A percentile compares a stretch with the other conserved stretches of the same genome.
Conservation (phyloP, 2,797 vertebrate species). For the Coracias cyanogaster region DNA sequence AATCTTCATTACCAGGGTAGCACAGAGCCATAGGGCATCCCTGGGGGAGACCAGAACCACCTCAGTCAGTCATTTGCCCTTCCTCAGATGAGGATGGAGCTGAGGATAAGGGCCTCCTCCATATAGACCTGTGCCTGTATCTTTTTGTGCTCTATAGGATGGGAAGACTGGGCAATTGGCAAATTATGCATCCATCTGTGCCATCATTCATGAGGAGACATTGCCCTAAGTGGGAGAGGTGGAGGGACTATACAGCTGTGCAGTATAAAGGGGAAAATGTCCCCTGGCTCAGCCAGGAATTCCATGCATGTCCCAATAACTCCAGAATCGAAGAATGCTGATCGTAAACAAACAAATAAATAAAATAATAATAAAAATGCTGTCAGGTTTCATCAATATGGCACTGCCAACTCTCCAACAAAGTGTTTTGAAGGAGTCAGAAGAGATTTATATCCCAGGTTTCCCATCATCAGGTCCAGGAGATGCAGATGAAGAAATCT, state of each 20-base stretch:
- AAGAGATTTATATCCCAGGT: not conserved
- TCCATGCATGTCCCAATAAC: not conserved
- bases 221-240: not conserved
- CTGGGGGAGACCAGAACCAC: not conserved
- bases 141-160: not conserved
- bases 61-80: not conserved
- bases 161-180: not conserved
- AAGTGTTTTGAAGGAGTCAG: not conserved
- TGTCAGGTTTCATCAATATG: not conserved
- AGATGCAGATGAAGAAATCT: slow-evolving; percentile 5
- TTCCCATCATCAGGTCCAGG: not conserved
- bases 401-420: not conserved
- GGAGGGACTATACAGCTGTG: not conserved
- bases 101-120: not conserved
- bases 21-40: not conserved
- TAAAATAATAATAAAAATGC: not conserved
- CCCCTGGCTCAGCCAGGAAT: not conserved
- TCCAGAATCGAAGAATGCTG: not conserved
- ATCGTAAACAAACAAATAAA: not conserved
- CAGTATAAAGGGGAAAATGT: not conserved
- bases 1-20: not conserved
- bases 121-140: not conserved
- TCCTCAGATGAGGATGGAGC: not conserved
- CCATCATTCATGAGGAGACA: not conserved
- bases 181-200: not conserved